Conservation (phyloP, 1,140 invertebrate genomes). For the Tetramorium simillimum region DNA sequence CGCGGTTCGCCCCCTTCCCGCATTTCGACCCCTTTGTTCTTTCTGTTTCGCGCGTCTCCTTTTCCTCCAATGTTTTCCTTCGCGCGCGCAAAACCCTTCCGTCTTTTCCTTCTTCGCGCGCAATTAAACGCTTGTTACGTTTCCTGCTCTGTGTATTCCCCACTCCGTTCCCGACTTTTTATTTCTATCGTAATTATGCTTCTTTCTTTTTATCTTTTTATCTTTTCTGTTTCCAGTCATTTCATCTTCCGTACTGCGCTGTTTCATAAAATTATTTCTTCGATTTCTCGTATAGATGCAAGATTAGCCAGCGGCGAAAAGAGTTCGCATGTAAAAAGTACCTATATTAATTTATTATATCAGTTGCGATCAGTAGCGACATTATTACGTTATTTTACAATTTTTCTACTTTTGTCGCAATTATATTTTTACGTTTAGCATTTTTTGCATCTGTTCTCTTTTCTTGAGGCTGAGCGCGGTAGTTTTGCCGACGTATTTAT, state of each 20-base stretch:
- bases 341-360: conserved; percentile 7
- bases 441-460: not conserved
- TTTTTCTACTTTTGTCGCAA: not conserved
- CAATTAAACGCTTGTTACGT: conserved; percentile 48
- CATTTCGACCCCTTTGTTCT: conserved; percentile 38
- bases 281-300: not conserved
- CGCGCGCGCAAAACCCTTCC: conserved; percentile 18
- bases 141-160: not conserved
- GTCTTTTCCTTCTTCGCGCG: conserved; percentile 25
- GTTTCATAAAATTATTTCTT: not conserved
- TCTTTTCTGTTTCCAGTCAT: not conserved
- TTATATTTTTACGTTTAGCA: not conserved
- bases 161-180: not conserved
- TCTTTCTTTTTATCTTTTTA: not conserved
- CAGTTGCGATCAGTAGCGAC: not conserved
- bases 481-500: not conserved
- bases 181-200: conserved; percentile 26
- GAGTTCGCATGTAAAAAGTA: not conserved
- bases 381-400: conserved; percentile 7
- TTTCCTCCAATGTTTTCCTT: conserved; percentile 51
- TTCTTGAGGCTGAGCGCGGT: not conserved
- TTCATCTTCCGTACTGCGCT: not conserved
- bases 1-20: conserved; percentile 17
- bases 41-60: conserved; percentile 15
- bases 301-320: not conserved